These are phyloP conservation scores for Helogale parvula DNA, from an alignment of 2,113 vertebrate species.

Conservation along the genomic window DNA sequence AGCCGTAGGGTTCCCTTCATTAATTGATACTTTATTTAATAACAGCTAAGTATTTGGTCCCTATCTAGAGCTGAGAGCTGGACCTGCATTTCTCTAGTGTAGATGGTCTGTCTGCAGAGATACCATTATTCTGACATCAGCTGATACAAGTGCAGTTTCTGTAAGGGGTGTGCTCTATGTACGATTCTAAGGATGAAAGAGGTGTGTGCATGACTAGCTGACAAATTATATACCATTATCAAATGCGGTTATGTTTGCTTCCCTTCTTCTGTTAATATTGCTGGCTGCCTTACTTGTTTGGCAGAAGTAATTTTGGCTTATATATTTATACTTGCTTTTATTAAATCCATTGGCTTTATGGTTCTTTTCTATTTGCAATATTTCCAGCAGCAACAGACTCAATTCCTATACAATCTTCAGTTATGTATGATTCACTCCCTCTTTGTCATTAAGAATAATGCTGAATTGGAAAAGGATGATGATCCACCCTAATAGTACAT, in stretches of 20 bases:
- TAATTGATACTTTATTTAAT: neutral
- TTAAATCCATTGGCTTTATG: constrained; percentile 23
- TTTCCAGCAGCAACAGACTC: neutral
- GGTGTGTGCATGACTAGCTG: neutral
- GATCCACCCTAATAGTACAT: neutral
- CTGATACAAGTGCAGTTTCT: neutral
- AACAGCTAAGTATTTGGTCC: neutral
- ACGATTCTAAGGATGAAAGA: neutral
- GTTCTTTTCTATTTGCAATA: neutral
- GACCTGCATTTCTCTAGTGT: neutral
- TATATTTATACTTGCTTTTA: neutral
- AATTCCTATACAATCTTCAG: neutral
- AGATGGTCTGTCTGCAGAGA: neutral
- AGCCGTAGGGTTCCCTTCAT: neutral
- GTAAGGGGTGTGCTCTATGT: neutral
- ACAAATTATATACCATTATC: neutral
- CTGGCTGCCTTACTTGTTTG: neutral
- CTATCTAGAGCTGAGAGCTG: neutral
- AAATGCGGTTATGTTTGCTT: neutral
- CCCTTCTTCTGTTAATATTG: neutral
- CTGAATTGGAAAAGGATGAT: neutral
- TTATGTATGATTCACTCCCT: neutral
- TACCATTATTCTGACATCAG: neutral
- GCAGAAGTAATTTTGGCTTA: constrained; percentile 22
- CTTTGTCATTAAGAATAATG: neutral